Evolutionary conservation across 2,797 vertebrate genomes (phyloP).

Genomic region (Scleropages formosus): DNA sequence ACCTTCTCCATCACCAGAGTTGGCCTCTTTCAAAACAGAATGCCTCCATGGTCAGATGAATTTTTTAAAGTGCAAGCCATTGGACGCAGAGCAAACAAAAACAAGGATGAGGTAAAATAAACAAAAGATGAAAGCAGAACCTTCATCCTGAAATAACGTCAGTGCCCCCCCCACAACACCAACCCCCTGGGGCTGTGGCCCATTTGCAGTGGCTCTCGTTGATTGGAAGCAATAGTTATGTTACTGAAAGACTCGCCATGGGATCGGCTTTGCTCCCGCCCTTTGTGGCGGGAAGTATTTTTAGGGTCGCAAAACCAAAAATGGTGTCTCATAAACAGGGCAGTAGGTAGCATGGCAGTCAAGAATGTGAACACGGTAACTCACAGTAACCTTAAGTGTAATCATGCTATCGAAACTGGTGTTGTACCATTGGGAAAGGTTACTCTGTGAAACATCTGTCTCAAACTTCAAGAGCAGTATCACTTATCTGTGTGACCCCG

Average conservation of each 20-base stretch:
- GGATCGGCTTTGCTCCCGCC: not conserved
- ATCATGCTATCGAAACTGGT: too few relatives aligned
- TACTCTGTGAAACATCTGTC: too few relatives aligned
- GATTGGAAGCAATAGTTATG: not conserved
- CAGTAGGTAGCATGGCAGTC: not conserved
- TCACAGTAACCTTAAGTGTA: too few relatives aligned
- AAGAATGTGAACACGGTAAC: not conserved
- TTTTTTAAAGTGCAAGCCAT: slow-evolving; percentile 26
- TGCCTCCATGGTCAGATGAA: slow-evolving; percentile 22
- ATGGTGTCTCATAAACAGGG: not conserved
- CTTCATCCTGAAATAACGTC: not conserved
- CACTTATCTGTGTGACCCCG: too few relatives aligned
- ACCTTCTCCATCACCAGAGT: slow-evolving; percentile 36
- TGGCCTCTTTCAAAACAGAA: slow-evolving; percentile 14
- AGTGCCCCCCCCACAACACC: too few relatives aligned
- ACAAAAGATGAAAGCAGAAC: not conserved
- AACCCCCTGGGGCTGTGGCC: not conserved
- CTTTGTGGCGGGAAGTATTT: not conserved
- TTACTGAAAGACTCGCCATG: not conserved
- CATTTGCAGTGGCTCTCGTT: not conserved
- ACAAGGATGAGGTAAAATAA: not conserved
- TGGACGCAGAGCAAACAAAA: slow-evolving; percentile 24
- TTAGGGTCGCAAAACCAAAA: not conserved
- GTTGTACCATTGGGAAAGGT: too few relatives aligned
- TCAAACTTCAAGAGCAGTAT: too few relatives aligned